These are phyloP conservation scores for Carassius gibelio DNA, from an alignment of 2,113 vertebrate genomes.

Conservation along the genomic window DNA sequence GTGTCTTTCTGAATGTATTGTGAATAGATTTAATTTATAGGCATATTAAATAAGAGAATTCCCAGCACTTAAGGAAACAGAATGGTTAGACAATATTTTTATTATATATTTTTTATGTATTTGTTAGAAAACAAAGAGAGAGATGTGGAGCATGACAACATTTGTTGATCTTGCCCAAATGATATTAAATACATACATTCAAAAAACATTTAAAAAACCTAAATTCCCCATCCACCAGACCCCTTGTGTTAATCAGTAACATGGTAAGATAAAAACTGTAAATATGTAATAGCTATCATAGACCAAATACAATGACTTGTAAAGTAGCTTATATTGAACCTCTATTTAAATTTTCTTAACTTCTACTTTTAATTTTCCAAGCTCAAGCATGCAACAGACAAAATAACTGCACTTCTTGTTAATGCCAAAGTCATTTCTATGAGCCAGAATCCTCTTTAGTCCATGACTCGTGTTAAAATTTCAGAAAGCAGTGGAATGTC, in stretches of 20 bases:
- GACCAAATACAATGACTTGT: background rate
- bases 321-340: background rate
- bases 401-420: background rate
- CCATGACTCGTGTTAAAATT: background rate
- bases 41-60: background rate
- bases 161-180: background rate
- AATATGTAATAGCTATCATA: background rate
- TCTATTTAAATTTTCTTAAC: background rate
- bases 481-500: constrained; percentile 71
- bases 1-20: background rate
- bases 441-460: background rate
- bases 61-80: background rate
- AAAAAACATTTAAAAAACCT: background rate
- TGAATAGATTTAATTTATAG: background rate
- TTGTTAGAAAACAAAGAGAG: background rate
- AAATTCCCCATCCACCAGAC: background rate
- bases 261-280: background rate
- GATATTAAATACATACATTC: background rate
- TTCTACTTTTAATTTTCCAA: background rate
- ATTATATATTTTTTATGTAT: background rate
- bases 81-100: background rate
- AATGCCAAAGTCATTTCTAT: background rate
- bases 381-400: background rate
- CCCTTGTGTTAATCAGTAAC: background rate
- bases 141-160: background rate